These are phyloP conservation scores for Melanotus villosus DNA, from an alignment of 2,888 invertebrate genomes.

Conservation along the genomic window DNA sequence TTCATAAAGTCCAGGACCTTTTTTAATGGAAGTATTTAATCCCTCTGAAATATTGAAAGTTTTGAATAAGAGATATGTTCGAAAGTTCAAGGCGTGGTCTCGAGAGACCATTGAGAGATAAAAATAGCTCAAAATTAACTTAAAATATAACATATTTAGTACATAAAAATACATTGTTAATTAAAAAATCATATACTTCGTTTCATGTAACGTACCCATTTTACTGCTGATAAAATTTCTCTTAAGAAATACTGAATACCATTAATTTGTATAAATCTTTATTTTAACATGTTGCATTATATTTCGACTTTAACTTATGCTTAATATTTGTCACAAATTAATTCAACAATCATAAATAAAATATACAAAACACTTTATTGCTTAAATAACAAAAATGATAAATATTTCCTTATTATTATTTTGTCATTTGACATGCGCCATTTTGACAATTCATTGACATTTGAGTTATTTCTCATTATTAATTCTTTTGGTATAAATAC, in stretches of 20 bases:
- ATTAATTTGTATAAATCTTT: neutral
- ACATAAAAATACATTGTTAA: neutral
- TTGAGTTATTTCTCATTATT: constrained; percentile 26
- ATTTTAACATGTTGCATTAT: neutral
- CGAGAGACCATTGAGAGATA: neutral
- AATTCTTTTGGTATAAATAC: neutral
- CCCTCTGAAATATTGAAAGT: constrained; percentile 21
- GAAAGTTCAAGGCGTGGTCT: constrained; percentile 28
- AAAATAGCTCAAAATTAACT: neutral
- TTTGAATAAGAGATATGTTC: too few species aligned
- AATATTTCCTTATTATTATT: constrained; percentile 21
- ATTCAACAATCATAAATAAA: constrained; percentile 32
- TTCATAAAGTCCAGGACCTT: constrained; percentile 83
- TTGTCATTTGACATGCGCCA: constrained; percentile 48
- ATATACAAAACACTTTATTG: constrained; percentile 44
- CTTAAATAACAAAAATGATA: constrained; percentile 40
- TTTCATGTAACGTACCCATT: constrained; percentile 5
- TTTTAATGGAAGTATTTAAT: constrained; percentile 64
- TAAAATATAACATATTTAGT: neutral
- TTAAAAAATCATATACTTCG: neutral
- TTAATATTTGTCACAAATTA: constrained; percentile 21
- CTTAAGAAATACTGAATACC: neutral
- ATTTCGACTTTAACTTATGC: constrained; percentile 23
- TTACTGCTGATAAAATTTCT: neutral
- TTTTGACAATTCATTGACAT: constrained; percentile 44